Conservation (phyloP, 2,888 invertebrate species). For the Automeris io region DNA sequence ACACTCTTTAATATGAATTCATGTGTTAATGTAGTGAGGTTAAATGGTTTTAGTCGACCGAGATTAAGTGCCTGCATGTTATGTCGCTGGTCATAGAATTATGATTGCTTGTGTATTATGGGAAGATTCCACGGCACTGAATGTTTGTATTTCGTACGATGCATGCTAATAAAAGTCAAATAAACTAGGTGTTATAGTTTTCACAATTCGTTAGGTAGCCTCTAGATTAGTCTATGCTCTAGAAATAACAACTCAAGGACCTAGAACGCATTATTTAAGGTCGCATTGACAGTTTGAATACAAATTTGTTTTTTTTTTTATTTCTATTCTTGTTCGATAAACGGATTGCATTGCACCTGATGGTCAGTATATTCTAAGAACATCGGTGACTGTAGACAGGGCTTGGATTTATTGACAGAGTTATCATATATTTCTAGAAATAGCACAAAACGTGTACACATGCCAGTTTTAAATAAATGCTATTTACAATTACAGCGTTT, state of each 20-base stretch:
- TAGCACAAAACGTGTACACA: too few relatives aligned
- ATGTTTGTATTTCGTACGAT: neutral
- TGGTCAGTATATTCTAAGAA: too few relatives aligned
- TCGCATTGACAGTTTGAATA: slow-evolving; percentile 14
- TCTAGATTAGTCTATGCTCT: neutral
- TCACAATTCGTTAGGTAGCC: neutral
- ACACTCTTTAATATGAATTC: slow-evolving; percentile 8
- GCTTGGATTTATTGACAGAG: too few relatives aligned
- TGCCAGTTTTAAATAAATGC: too few relatives aligned
- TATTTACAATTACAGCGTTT: too few relatives aligned
- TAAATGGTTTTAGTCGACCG: slow-evolving; percentile 5
- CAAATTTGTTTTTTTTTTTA: too few relatives aligned
- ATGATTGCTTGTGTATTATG: neutral
- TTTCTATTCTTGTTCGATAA: too few relatives aligned
- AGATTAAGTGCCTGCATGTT: slow-evolving; percentile 4
- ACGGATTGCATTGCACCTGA: too few relatives aligned
- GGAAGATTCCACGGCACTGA: neutral
- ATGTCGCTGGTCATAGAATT: neutral
- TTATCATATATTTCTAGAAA: too few relatives aligned
- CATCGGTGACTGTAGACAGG: too few relatives aligned
- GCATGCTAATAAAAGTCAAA: neutral
- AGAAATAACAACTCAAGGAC: neutral
- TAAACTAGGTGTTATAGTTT: neutral
- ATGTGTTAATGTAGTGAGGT: slow-evolving; percentile 4
- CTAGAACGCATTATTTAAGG: slow-evolving; percentile 12